Percentiles rank a stretch among this genome's conserved stretches.
phyloP scores from a whole-genome alignment of 2,888 invertebrate species.

The Notodonta dromedarius region DNA sequence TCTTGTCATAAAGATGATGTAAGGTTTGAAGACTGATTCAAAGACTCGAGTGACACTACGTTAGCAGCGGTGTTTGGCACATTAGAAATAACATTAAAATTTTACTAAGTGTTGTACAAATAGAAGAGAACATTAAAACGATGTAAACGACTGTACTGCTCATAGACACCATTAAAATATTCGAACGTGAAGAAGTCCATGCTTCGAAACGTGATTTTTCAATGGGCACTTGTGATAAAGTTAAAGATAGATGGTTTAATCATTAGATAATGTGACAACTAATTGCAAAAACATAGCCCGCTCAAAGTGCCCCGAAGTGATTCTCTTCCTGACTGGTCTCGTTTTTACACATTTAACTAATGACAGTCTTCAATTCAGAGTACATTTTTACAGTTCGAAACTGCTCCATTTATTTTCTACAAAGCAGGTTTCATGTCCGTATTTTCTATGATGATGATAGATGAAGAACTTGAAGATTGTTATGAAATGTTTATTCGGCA shows the following conservation, averaged over 20 bases:
- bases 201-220: not conserved
- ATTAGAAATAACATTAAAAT: no score
- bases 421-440: not conserved
- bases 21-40: no score
- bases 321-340: no score
- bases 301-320: no score
- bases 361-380: no score
- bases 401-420: no score
- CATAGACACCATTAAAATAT: not conserved
- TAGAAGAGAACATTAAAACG: not conserved
- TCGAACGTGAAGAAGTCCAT: not conserved
- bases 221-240: not conserved
- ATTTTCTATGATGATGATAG: not conserved
- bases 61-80: no score
- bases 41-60: no score
- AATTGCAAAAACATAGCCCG: not conserved
- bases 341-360: no score
- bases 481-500: not conserved
- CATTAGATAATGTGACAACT: not conserved
- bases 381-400: no score
- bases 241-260: not conserved
- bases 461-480: not conserved
- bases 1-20: no score
- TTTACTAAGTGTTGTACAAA: not conserved
- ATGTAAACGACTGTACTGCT: not conserved